Conservation (phyloP, 2,888 invertebrate species). For the Dryocosmus kuriphilus region DNA sequence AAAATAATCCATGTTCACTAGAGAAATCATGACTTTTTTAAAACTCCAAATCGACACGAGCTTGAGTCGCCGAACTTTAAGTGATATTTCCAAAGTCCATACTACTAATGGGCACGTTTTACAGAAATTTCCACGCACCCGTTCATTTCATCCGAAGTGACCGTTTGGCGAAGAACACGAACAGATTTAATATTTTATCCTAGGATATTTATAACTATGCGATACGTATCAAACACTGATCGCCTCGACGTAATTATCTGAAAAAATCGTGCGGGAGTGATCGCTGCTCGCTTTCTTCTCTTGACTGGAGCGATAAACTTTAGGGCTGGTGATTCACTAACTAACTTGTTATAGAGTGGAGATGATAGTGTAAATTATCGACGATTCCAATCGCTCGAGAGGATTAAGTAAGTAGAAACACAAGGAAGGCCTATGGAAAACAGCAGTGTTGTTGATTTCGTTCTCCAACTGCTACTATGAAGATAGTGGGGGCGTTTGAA, state of each 20-base stretch:
- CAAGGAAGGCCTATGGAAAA: conserved; percentile 34
- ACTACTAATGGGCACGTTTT: conserved; percentile 47
- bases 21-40: conserved; percentile 32
- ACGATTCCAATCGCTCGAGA: conserved; percentile 33
- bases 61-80: conserved; percentile 23
- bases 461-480: conserved; percentile 78
- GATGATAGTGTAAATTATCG: conserved; percentile 38
- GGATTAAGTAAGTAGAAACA: conserved; percentile 37
- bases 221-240: conserved; percentile 38
- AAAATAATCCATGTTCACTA: conserved; percentile 11
- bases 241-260: conserved; percentile 38
- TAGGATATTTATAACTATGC: conserved; percentile 35
- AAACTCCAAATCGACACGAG: conserved; percentile 24
- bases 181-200: conserved; percentile 32
- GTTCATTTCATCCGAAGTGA: conserved; percentile 16
- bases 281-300: conserved; percentile 19
- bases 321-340: conserved; percentile 33
- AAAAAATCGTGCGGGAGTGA: conserved; percentile 32
- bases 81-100: conserved; percentile 22
- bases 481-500: conserved; percentile 91
- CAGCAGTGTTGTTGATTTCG: conserved; percentile 13
- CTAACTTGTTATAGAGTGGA: conserved; percentile 17
- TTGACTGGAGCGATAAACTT: conserved; percentile 27
- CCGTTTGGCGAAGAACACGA: conserved; percentile 16
- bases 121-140: conserved; percentile 37